Base-by-base conservation (phyloP, 1,140 invertebrate genomes). In the Drosophila lini region DNA sequence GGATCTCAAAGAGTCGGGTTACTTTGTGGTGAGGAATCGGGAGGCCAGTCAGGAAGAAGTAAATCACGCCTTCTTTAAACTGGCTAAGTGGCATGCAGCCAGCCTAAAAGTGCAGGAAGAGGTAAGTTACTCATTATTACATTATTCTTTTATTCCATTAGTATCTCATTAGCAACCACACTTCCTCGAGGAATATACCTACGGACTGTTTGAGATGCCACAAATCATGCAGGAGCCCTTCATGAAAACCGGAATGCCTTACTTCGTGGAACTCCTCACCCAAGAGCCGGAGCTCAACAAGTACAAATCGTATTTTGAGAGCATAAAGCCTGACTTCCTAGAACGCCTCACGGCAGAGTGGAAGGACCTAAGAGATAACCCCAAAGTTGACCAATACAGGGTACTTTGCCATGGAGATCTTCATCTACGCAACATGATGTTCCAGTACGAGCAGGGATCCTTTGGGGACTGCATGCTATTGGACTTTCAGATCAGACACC, bases 31-130 rank as follows among this genome's bases (percentile, higher is more conserved):
- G 3, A 65, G 82, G 1, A 62, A 75, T 48, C 80, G 90, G 4
- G 7, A 10, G 1, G 32, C 55, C 0, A 80, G 16, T 1, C 9
- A 40, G 0, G 78, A 84, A 5, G 90, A 91, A 38, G 10, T 88
- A 1, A 40, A 75, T 7, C 58, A 36, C 0, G 76, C 59, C 0
- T 78, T 34, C 38, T 22, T 44, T 0, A 90, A 84, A 22, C 45
- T 91, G 7, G 90, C 90, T 3, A 90, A 90, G 55, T 65, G 59
- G 59, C 90, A 91, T 74, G 90, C 89, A 0, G 53, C 78, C 13
- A 90, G 85, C 28, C 65, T 84, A 9, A 63, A 83, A 16, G 15
- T 90, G 10, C 52, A 56, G 6, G 16, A 77, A 0, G 83, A 91
- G 56, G 69, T 79, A 41, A 60, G 58, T 15, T 0, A 2, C 13